A percentile compares a stretch with the other conserved stretches of the same genome.
Evolutionary conservation across 2,888 invertebrate genomes (phyloP).

Genomic region (Gibbula magus): DNA sequence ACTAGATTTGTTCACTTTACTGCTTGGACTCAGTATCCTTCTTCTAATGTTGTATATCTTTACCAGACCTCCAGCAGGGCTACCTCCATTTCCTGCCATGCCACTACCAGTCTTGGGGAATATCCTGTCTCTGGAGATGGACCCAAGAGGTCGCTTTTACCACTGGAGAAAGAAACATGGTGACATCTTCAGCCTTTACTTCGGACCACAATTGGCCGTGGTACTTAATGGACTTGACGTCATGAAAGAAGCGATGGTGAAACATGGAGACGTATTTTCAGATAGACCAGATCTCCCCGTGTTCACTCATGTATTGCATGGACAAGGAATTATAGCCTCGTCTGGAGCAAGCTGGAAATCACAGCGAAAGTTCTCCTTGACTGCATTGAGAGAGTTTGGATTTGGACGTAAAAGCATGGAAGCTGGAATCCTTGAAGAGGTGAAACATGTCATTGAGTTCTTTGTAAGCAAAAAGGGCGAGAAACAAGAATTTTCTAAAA

Average conservation of each 20-base stretch:
- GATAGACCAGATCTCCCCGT: constrained; percentile 1
- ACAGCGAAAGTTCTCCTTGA: constrained; percentile 21
- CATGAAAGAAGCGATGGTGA: constrained; percentile 27
- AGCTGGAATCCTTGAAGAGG: constrained; percentile 13
- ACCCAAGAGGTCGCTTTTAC: not conserved
- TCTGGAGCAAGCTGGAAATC: constrained; percentile 17
- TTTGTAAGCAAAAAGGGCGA: constrained; percentile 11
- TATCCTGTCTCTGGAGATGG: not conserved
- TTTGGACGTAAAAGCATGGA: constrained; percentile 32
- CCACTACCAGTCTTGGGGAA: constrained; percentile 22
- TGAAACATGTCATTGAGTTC: not conserved
- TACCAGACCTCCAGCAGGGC: not conserved
- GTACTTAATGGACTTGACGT: constrained; percentile 11
- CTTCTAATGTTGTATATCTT: too few species aligned
- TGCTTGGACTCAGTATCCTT: too few species aligned
- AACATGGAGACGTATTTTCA: constrained; percentile 23
- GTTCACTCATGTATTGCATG: not conserved
- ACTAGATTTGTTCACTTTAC: too few species aligned
- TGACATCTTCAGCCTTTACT: constrained; percentile 14
- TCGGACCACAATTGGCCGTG: not conserved
- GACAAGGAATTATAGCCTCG: constrained; percentile 15
- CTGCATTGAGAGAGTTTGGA: constrained; percentile 16
- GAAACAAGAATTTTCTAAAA: not conserved
- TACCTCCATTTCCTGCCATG: constrained; percentile 21
- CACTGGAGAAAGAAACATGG: constrained; percentile 25